Evolutionary conservation across 2,113 vertebrate species (phyloP).

Genomic region (Serilophus lunatus): DNA sequence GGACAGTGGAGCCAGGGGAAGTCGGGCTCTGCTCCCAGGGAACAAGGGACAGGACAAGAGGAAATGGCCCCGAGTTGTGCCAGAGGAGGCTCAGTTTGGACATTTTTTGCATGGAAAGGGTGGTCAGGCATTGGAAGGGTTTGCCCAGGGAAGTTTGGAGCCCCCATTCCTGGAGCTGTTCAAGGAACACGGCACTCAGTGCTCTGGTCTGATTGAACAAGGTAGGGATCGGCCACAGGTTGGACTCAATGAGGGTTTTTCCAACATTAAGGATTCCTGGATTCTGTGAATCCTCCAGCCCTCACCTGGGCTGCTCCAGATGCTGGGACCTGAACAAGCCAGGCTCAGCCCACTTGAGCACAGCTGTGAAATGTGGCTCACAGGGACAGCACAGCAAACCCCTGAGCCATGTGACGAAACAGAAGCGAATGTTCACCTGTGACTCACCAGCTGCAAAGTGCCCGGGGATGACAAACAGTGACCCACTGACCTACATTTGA

Average conservation of each 20-base stretch:
- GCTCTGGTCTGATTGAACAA: no score
- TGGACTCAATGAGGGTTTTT: background rate
- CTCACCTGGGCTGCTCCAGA: background rate
- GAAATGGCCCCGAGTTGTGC: no score
- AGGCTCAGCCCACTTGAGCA: background rate
- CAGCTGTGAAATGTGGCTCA: background rate
- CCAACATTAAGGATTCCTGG: background rate
- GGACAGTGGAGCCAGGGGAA: background rate
- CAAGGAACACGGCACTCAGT: background rate
- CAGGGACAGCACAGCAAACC: background rate
- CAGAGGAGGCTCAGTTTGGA: background rate
- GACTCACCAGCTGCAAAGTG: background rate
- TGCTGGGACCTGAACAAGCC: background rate
- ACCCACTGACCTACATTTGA: background rate
- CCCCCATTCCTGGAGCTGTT: background rate
- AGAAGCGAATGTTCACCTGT: background rate
- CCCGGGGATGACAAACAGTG: background rate
- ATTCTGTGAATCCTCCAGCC: background rate
- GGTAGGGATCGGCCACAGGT: background rate
- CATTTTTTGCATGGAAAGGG: background rate
- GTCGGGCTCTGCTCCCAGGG: background rate
- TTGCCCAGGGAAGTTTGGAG: background rate
- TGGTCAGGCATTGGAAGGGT: background rate
- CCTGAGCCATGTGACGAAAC: fast-evolving
- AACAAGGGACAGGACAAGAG: background rate